Evolutionary conservation across 2,888 invertebrate genomes (phyloP).

Genomic region (Callinectes sapidus): DNA sequence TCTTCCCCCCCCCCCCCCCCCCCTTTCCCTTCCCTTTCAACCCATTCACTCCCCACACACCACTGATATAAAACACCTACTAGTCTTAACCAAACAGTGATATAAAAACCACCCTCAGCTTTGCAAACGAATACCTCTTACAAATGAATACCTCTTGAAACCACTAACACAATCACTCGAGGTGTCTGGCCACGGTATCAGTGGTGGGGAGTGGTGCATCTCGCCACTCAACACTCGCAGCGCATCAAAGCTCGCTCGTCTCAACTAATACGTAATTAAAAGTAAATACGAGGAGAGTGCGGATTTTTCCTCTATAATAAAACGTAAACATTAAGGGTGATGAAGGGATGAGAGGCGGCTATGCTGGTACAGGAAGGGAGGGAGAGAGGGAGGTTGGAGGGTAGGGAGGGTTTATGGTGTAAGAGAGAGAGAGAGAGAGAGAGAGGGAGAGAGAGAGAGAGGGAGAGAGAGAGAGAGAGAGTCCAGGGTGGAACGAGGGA

Average conservation of each 20-base stretch:
- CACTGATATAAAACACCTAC: background rate
- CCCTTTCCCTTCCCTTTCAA: background rate
- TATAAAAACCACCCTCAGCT: background rate
- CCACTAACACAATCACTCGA: background rate
- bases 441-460: background rate
- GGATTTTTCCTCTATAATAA: background rate
- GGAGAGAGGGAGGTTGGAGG: background rate
- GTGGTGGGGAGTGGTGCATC: background rate
- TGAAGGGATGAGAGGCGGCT: conserved; percentile 27
- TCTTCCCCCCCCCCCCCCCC: background rate
- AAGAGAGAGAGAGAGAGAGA: too few species aligned
- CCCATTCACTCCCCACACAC: background rate
- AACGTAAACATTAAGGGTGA: conserved; percentile 30
- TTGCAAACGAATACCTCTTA: background rate
- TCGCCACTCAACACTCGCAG: background rate
- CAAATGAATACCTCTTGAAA: background rate
- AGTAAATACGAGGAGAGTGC: conserved; percentile 36
- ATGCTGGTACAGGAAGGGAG: background rate
- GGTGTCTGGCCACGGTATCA: background rate
- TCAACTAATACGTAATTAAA: conserved; percentile 54
- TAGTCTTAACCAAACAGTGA: background rate
- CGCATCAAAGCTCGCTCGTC: conserved; percentile 38
- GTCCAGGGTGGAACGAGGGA: background rate
- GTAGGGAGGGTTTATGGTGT: background rate
- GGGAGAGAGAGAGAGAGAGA: background rate